phyloP scores from a whole-genome alignment of 2,888 invertebrate genomes.

The Oscheius sp. region DNA sequence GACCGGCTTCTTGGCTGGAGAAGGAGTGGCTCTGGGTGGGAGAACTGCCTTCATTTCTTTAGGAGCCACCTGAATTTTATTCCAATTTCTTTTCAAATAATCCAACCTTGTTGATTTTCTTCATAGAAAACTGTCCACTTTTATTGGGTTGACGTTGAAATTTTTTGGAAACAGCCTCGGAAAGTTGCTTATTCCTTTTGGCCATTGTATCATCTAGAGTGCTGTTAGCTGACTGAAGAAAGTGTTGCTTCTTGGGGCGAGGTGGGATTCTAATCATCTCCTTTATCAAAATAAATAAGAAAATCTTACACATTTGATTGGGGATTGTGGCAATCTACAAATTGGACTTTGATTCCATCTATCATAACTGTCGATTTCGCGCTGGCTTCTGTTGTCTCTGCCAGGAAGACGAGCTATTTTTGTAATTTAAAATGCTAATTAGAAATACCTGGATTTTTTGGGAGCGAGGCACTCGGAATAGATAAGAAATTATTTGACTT shows the following conservation, averaged over 20 bases:
- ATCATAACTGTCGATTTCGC: constrained; percentile 18
- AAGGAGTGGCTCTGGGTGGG: too few relatives aligned
- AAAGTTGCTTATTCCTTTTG: neutral
- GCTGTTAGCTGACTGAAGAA: neutral
- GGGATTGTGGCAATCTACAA: constrained; percentile 9
- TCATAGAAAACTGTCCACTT: neutral
- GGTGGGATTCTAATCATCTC: neutral
- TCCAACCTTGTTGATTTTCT: neutral
- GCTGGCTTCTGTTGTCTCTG: constrained; percentile 40
- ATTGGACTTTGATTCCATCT: constrained; percentile 16
- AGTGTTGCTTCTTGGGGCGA: neutral
- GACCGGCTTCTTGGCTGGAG: too few relatives aligned
- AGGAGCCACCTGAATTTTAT: too few relatives aligned
- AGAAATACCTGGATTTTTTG: constrained; percentile 36
- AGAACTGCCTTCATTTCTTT: too few relatives aligned
- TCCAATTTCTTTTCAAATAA: neutral
- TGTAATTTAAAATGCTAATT: neutral
- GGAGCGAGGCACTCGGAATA: constrained; percentile 33
- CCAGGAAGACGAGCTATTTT: constrained; percentile 41
- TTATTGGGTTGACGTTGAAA: neutral
- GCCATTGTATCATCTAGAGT: neutral
- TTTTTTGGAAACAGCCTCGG: constrained; percentile 3
- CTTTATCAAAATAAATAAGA: too few relatives aligned
- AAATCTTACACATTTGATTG: constrained; percentile 3
- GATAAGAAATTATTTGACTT: constrained; percentile 43